Conservation (phyloP, 2,797 vertebrate genomes). For the Delichon dasypus region DNA sequence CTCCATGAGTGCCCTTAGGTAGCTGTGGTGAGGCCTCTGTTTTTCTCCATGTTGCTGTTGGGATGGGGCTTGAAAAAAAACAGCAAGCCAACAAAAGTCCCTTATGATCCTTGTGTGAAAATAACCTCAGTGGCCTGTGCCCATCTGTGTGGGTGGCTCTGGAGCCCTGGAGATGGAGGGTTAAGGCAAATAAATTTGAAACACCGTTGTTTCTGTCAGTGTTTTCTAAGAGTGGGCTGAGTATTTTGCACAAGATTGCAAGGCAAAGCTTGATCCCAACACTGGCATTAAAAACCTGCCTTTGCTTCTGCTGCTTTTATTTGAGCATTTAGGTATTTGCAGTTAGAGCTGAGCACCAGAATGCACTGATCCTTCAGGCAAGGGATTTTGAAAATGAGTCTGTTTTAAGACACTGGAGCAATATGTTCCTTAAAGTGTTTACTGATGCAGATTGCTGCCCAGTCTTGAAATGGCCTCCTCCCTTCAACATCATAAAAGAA, state of each 20-base stretch:
- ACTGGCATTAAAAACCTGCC: background rate
- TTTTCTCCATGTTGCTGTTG: background rate
- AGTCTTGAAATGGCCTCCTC: slow-evolving; percentile 12
- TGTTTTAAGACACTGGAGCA: background rate
- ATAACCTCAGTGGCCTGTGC: background rate
- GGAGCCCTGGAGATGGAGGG: background rate
- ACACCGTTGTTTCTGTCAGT: background rate
- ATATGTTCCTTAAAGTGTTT: slow-evolving; percentile 15
- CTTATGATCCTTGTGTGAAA: background rate
- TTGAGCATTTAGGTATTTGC: background rate
- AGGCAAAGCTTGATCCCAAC: background rate
- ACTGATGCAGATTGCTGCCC: slow-evolving; percentile 15
- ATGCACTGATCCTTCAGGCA: slow-evolving; percentile 1
- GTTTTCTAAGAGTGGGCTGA: background rate
- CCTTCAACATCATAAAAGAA: slow-evolving; percentile 11
- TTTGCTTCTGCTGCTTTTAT: background rate
- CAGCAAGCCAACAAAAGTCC: background rate
- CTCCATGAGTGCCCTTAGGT: background rate
- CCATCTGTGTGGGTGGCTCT: background rate
- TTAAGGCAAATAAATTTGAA: background rate
- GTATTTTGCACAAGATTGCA: background rate
- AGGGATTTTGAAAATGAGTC: slow-evolving; percentile 19
- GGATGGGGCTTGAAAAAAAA: background rate
- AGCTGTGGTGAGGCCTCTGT: background rate
- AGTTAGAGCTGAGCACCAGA: background rate